Conservation (phyloP, 2,797 vertebrate species). For the Coluber constrictor region DNA sequence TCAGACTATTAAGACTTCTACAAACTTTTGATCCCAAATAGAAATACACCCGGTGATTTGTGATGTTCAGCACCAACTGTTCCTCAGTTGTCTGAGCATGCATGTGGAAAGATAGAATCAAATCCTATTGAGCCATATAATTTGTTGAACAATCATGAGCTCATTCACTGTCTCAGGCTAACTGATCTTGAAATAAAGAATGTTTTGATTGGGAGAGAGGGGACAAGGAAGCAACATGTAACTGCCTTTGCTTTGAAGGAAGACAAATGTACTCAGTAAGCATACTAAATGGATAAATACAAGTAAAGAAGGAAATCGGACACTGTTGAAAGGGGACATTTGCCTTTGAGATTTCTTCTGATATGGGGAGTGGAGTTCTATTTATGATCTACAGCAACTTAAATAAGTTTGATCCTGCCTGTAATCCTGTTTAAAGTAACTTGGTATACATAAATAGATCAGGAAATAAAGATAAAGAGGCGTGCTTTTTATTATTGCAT, state of each 20-base stretch:
- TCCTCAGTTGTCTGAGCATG: background rate
- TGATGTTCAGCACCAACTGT: background rate
- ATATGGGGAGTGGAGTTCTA: background rate
- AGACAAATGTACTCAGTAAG: background rate
- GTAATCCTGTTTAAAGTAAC: background rate
- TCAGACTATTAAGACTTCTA: background rate
- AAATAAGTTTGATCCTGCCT: background rate
- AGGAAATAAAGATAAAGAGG: background rate
- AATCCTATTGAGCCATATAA: background rate
- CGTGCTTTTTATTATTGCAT: background rate
- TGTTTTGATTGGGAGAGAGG: background rate
- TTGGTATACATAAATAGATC: background rate
- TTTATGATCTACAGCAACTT: background rate
- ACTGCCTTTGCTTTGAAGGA: background rate
- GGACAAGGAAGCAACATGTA: background rate
- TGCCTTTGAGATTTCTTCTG: background rate
- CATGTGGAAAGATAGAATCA: background rate
- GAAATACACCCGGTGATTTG: background rate
- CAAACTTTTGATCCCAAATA: background rate
- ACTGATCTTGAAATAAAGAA: background rate
- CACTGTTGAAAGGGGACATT: background rate
- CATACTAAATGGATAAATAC: background rate
- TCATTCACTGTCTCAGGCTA: background rate
- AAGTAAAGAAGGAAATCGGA: background rate
- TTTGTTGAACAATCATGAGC: background rate